Conservation (phyloP, 2,888 invertebrate species). For the Hypselothyrea guttata region DNA sequence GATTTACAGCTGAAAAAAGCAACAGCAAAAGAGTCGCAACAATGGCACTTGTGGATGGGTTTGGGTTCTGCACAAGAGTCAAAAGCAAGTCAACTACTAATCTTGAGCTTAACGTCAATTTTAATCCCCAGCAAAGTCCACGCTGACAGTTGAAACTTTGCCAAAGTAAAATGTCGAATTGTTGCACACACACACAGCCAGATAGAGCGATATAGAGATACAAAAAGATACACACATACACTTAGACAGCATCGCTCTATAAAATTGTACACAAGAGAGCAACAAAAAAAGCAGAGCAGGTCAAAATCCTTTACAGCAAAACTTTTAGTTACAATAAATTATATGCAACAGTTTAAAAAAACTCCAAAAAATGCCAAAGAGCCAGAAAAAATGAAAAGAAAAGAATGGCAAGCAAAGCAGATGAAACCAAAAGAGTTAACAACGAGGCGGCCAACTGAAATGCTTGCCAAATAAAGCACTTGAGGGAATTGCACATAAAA, state of each 20-base stretch:
- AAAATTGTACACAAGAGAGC: conserved; percentile 73
- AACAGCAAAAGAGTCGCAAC: neutral
- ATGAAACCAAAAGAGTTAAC: conserved; percentile 65
- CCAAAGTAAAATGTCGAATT: conserved; percentile 50
- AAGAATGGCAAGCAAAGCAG: conserved; percentile 25
- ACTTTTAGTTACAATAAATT: conserved; percentile 76
- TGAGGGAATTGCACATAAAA: conserved; percentile 74
- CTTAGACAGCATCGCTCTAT: conserved; percentile 32
- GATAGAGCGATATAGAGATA: conserved; percentile 7
- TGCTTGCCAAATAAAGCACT: conserved; percentile 74
- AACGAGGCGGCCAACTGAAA: conserved; percentile 54
- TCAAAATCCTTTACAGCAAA: conserved; percentile 29
- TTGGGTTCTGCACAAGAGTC: conserved; percentile 30
- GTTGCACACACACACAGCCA: conserved; percentile 11
- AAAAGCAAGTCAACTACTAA: conserved; percentile 66
- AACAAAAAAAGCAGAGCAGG: conserved; percentile 47
- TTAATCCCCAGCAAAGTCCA: conserved; percentile 62
- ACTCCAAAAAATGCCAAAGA: conserved; percentile 3
- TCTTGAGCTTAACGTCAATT: conserved; percentile 68
- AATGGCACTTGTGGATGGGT: neutral
- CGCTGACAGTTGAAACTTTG: conserved; percentile 65
- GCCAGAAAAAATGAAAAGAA: conserved; percentile 1
- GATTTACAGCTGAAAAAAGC: conserved; percentile 17
- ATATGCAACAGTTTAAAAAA: conserved; percentile 75
- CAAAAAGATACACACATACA: too few species aligned